Percentiles rank a stretch among this genome's conserved stretches.
These are phyloP conservation scores for Euzophera pinguis DNA, from an alignment of 2,888 invertebrate species.

Conservation along the genomic window DNA sequence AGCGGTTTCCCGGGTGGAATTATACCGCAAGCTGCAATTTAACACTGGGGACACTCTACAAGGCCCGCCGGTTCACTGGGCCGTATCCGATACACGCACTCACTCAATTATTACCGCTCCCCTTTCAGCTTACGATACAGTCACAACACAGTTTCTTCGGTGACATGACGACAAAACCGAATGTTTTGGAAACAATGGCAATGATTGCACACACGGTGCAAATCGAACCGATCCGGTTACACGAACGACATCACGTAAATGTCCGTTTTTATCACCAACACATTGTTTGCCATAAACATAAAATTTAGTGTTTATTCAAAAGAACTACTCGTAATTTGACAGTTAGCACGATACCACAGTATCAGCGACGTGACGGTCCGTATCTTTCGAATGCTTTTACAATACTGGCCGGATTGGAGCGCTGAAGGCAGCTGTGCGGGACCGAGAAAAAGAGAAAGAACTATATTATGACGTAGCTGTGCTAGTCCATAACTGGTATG, in stretches of 20 bases:
- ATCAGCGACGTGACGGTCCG: conserved; percentile 51
- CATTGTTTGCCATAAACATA: conserved; percentile 29
- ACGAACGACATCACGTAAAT: conserved; percentile 24
- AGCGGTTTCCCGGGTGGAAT: conserved; percentile 46
- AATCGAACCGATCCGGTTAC: conserved; percentile 34
- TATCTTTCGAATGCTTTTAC: conserved; percentile 57
- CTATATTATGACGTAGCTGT: conserved; percentile 51
- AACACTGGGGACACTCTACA: conserved; percentile 57
- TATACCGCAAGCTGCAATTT: conserved; percentile 42
- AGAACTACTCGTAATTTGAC: conserved; percentile 53
- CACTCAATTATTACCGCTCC: conserved; percentile 59
- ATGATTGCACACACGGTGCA: conserved; percentile 36
- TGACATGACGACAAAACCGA: conserved; percentile 51
- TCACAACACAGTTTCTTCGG: conserved; percentile 50
- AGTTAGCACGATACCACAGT: conserved; percentile 41
- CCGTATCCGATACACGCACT: conserved; percentile 67
- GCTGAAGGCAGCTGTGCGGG: conserved; percentile 60
- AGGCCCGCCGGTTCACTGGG: conserved; percentile 53
- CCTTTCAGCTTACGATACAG: conserved; percentile 49
- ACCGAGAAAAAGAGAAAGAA: conserved; percentile 73
- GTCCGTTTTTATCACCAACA: conserved; percentile 26
- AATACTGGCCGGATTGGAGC: conserved; percentile 50
- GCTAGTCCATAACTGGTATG: conserved; percentile 39
- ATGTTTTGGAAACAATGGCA: conserved; percentile 68
- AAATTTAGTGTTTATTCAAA: conserved; percentile 35